Base-by-base conservation (phyloP, 2,888 invertebrate genomes). In the Microplitis manilae region DNA sequence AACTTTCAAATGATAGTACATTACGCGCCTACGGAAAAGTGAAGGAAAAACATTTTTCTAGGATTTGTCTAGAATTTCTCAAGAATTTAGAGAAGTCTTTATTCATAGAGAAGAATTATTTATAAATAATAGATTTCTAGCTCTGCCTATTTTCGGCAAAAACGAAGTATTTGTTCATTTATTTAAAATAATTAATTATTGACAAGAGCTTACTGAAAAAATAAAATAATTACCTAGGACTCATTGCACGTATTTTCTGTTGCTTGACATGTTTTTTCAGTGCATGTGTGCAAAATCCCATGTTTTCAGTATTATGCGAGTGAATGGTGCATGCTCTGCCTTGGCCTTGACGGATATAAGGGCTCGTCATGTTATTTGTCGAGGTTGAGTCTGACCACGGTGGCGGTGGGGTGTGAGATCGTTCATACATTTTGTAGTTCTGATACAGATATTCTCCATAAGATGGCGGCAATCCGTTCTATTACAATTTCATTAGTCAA, bases 381-480 rank as follows among this genome's bases (percentile, higher is more conserved):
- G 68, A 81, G 30, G 83, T 77, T 1, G 88, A 85, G 62, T 89
- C 88, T 40, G 90, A 87, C 90, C 90, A 90, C 0, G 90, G 89
- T 4, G 89, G 90, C 1, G 90, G 90, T 4, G 89, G 90, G 8
- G 90, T 90, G 70, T 88, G 89, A 8, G 90, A 90, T n/a, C 89
- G 89, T 6, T 87, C 84, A 38, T 86, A 78, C 84, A 87, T 84
- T 61, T 86, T 85, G 80, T 87, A 86, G 65, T 87, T 87, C 82
- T 87, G 88, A 73, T 84, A 86, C 60, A 90, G 84, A 79, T 88
- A 89, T 77, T 90, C 90, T 74, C 90, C 90, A 81, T 90, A 90
- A 60, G 90, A 89, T 8, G 90, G 90, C 6, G 90, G 90, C 61
- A 90, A 81, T 20, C 90, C 89, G 8, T 86, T 83, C 90, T 90